Evolutionary conservation across 2,888 invertebrate species (phyloP), one percentile per base, ranked within the genome.

Genomic region (Ecliptopera silaceata): DNA sequence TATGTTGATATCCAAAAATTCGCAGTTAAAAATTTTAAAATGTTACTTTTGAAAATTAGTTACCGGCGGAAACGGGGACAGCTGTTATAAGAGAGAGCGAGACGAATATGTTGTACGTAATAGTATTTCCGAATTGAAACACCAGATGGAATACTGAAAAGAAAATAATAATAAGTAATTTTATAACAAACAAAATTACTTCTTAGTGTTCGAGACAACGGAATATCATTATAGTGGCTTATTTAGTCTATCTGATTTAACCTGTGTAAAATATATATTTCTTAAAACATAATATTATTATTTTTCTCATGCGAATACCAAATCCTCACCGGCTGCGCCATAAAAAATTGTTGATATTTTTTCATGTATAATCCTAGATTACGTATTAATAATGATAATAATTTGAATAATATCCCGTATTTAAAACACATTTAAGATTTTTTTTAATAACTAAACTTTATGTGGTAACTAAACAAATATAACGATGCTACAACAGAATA

Each of bases 21-120:
- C 15, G 4, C 36, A 38, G 4, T 12, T 1, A 11, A 34, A 26
- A 22, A 20, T 2, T 5, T 6, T 22, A 12, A n/a, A 6, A n/a
- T n/a, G 6, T 4, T 41, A 22, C 3, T 20, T 41, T 20, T 34
- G 3, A 22, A 36, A n/a, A 48, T n/a, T 22, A 48, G 2, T 18
- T 49, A 98, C 98, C 97, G 86, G 97, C 98, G 60, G 98, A 98
- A 54, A 98, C 95, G 0, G 98, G 98, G 68, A 98, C 97, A 57
- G 98, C 97, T 49, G 97, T 96, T 69, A 98, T 97, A 71, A 98
- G 94, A 68, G 98, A 98, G 71, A 98, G 93, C 12, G 98, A 98
- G 62, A 98, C 97, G 89, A 98, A 98, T 76, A 98, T 93, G 80
- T 98, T 98, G 88, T 98, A 98, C 5, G 98, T 98, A 67, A 98